Conservation (phyloP, 2,113 vertebrate genomes). For the Barbus barbus region DNA sequence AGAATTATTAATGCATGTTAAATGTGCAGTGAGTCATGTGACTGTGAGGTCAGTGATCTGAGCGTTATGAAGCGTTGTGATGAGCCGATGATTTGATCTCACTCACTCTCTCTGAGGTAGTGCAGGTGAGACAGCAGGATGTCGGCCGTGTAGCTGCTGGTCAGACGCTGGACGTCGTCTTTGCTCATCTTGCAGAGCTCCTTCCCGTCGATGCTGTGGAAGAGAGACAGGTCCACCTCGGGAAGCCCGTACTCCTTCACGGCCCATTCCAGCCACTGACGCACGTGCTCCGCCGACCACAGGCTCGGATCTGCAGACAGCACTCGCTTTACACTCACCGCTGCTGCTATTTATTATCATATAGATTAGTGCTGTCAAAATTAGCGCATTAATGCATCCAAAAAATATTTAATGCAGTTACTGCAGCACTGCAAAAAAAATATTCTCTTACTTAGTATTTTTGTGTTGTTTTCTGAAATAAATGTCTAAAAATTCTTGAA, state of each 20-base stretch:
- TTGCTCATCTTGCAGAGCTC: constrained; percentile 90
- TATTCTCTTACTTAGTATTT: no score
- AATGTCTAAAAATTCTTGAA: no score
- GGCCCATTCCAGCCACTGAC: constrained; percentile 90
- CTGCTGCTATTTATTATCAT: no score
- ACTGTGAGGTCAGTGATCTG: no score
- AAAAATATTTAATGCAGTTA: no score
- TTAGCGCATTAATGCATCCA: no score
- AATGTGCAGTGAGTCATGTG: not conserved
- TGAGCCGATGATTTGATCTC: not conserved
- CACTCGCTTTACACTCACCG: not conserved
- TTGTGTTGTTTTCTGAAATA: no score
- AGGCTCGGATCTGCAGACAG: constrained; percentile 78
- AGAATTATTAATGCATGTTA: not conserved
- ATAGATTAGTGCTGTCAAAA: no score
- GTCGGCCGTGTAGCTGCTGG: constrained; percentile 85
- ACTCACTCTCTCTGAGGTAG: constrained; percentile 94
- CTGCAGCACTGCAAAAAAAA: no score
- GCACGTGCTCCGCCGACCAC: constrained; percentile 86
- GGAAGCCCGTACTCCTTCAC: constrained; percentile 85
- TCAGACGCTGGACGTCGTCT: constrained; percentile 87
- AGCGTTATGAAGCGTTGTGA: not conserved
- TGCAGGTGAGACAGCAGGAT: constrained; percentile 90
- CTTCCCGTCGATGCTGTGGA: constrained; percentile 87
- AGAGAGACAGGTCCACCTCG: constrained; percentile 81